Conservation (phyloP, 1,140 invertebrate genomes). For the Bicyclus anynana region DNA sequence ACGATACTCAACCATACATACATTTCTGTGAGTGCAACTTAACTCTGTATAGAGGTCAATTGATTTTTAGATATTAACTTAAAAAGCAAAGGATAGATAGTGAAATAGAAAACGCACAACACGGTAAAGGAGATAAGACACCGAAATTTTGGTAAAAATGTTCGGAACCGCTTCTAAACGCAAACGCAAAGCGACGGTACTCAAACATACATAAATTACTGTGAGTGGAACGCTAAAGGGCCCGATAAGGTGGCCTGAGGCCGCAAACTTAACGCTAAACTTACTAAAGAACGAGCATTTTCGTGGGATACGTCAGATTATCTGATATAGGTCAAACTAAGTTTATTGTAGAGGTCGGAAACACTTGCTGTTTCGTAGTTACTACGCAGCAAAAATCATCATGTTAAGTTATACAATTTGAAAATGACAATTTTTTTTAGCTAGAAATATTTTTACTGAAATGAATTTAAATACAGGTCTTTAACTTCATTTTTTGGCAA, state of each 20-base stretch:
- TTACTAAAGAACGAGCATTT: constrained; percentile 40
- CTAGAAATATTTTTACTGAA: too few species aligned
- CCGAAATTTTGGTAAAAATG: constrained; percentile 26
- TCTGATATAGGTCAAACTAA: constrained; percentile 51
- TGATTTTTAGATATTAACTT: too few species aligned
- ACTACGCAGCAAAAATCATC: neutral
- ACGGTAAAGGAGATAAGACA: constrained; percentile 29
- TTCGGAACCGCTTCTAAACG: constrained; percentile 20
- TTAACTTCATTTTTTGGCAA: too few species aligned
- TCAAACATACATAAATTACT: constrained; percentile 59
- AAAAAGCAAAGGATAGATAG: neutral
- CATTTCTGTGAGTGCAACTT: constrained; percentile 62
- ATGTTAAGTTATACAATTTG: neutral
- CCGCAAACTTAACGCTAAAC: constrained; percentile 44
- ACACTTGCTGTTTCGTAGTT: constrained; percentile 30
- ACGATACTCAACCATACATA: constrained; percentile 44
- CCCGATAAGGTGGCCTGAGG: constrained; percentile 50
- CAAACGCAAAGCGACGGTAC: constrained; percentile 21
- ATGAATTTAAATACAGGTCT: too few species aligned
- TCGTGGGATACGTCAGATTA: constrained; percentile 44
- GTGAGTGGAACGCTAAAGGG: constrained; percentile 51
- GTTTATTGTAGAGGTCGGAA: constrained; percentile 42
- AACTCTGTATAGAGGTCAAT: too few species aligned
- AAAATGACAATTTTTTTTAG: too few species aligned
- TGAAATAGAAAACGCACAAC: constrained; percentile 15